phyloP scores from a whole-genome alignment of 2,888 invertebrate species.

The Balanococcus diminutus region DNA sequence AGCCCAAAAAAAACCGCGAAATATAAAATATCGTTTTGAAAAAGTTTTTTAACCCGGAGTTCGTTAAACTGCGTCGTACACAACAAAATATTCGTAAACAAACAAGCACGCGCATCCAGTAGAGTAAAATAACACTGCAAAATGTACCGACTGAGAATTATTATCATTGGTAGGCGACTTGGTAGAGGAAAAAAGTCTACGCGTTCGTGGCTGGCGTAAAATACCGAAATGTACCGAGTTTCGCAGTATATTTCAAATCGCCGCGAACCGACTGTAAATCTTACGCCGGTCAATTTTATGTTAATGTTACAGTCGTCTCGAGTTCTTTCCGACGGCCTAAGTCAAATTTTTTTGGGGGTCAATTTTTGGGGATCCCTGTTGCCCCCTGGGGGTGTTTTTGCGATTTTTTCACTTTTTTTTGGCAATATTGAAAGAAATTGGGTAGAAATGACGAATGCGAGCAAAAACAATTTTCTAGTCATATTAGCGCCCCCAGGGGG shows the following conservation, averaged over 20 bases:
- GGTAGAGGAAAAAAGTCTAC: constrained; percentile 26
- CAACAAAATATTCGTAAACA: constrained; percentile 44
- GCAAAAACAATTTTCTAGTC: too few relatives aligned
- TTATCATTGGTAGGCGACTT: background rate
- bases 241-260: background rate
- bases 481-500: too few relatives aligned
- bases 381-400: background rate
- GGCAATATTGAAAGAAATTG: too few relatives aligned
- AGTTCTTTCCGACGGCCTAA: background rate
- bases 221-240: constrained; percentile 4
- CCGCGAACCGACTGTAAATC: background rate
- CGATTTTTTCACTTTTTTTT: too few relatives aligned
- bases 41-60: constrained; percentile 55
- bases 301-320: background rate
- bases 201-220: constrained; percentile 25
- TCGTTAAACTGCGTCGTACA: constrained; percentile 53
- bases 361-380: background rate
- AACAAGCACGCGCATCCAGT: constrained; percentile 38
- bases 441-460: too few relatives aligned
- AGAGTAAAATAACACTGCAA: constrained; percentile 43
- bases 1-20: background rate
- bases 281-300: background rate
- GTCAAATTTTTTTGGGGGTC: background rate
- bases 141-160: constrained; percentile 10
- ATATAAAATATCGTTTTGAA: constrained; percentile 15